These are phyloP conservation scores for Platycercus adscitus DNA, from an alignment of 2,113 vertebrate genomes.

Conservation along the genomic window DNA sequence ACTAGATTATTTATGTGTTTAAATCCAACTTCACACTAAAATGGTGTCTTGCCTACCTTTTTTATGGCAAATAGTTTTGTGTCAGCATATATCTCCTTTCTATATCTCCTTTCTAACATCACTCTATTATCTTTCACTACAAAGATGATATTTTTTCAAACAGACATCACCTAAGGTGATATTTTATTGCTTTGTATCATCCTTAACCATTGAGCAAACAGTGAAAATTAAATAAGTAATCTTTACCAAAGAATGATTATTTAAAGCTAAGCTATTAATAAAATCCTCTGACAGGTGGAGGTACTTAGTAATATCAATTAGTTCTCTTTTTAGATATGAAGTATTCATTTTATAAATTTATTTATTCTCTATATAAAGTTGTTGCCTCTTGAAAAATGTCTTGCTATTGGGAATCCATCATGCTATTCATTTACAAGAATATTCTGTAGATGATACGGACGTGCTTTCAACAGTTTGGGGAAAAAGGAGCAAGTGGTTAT, in stretches of 20 bases:
- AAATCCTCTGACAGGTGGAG: slow-evolving; percentile 67
- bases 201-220: neutral
- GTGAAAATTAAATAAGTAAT: slow-evolving; percentile 14
- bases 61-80: neutral
- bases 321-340: slow-evolving; percentile 69
- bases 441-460: neutral
- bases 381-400: slow-evolving; percentile 53
- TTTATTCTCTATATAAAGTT: slow-evolving; percentile 77
- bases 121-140: neutral
- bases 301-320: slow-evolving; percentile 67
- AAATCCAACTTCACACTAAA: neutral
- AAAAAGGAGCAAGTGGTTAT: slow-evolving; percentile 24
- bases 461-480: slow-evolving; percentile 1
- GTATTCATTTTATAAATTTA: slow-evolving; percentile 75
- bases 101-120: neutral
- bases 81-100: neutral
- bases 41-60: neutral
- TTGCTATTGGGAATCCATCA: slow-evolving; percentile 9
- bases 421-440: slow-evolving; percentile 22
- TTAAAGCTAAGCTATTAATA: slow-evolving; percentile 52
- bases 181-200: neutral
- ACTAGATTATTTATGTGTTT: neutral
- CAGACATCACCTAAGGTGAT: neutral
- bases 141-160: neutral
- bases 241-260: slow-evolving; percentile 52